These are phyloP conservation scores for Actinopyga echinites DNA, from an alignment of 53 echinoderm and acorn worm genomes.

Conservation along the genomic window DNA sequence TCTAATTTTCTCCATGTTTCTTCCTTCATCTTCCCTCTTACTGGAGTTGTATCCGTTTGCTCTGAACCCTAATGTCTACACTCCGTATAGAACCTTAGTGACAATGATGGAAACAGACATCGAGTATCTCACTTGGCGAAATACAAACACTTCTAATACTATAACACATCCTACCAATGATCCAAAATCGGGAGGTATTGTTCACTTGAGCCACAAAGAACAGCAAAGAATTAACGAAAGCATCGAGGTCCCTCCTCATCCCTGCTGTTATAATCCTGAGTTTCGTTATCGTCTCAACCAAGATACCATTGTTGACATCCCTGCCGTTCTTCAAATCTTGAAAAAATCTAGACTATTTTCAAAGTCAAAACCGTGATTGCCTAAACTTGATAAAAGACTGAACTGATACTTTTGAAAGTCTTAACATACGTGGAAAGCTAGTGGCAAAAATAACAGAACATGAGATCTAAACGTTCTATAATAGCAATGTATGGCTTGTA, in stretches of 20 bases:
- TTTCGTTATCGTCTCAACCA: conserved; percentile 68
- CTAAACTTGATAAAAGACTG: too few species aligned
- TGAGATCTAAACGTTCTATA: too few species aligned
- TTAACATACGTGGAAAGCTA: too few species aligned
- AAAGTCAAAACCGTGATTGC: too few species aligned
- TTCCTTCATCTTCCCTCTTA: conserved; percentile 45
- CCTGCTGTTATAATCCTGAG: conserved; percentile 71
- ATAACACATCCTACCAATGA: conserved; percentile 49
- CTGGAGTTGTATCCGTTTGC: conserved; percentile 74
- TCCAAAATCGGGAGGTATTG: conserved; percentile 54
- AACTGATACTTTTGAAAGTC: too few species aligned
- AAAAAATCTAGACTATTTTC: background rate
- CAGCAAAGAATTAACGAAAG: conserved; percentile 59
- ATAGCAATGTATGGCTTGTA: too few species aligned
- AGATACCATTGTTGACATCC: conserved; percentile 61
- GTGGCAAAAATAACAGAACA: too few species aligned
- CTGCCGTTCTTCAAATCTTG: background rate
- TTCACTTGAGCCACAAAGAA: conserved; percentile 49
- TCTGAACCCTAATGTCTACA: conserved; percentile 68
- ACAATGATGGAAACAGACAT: conserved; percentile 50
- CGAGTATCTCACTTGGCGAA: conserved; percentile 60
- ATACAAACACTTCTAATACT: conserved; percentile 44
- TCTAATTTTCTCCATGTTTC: conserved; percentile 66
- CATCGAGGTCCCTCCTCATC: conserved; percentile 63
- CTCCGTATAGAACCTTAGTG: conserved; percentile 67